phyloP scores from a whole-genome alignment of 2,888 invertebrate species.

The Noctua janthina region DNA sequence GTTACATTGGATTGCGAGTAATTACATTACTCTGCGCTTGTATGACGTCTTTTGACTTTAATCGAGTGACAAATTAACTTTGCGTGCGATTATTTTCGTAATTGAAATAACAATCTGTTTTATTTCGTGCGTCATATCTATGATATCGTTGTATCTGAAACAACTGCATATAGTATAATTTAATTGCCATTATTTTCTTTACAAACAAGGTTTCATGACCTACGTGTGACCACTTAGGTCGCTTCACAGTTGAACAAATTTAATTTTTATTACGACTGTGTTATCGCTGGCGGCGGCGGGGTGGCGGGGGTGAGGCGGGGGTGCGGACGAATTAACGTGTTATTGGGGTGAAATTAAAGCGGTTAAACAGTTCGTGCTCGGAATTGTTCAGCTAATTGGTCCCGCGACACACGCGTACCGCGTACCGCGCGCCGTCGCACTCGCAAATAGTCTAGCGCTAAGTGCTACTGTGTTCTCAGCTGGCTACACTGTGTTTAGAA shows the following conservation, averaged over 20 bases:
- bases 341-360: conserved; percentile 81
- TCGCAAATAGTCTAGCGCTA: conserved; percentile 53
- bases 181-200: conserved; percentile 60
- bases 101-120: conserved; percentile 55
- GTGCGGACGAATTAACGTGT: conserved; percentile 77
- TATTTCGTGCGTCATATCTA: conserved; percentile 33
- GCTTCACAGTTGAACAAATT: conserved; percentile 75
- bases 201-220: conserved; percentile 63
- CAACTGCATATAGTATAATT: conserved; percentile 51
- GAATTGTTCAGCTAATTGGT: conserved; percentile 81
- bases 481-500: conserved; percentile 20
- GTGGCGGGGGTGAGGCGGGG: conserved; percentile 38
- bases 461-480: conserved; percentile 31
- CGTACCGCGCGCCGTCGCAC: conserved; percentile 30
- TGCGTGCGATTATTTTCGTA: conserved; percentile 73
- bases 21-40: conserved; percentile 79
- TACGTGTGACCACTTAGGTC: conserved; percentile 59
- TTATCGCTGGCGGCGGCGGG: conserved; percentile 64
- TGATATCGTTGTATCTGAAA: conserved; percentile 13
- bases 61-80: conserved; percentile 83
- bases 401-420: conserved; percentile 76
- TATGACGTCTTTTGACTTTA: conserved; percentile 80
- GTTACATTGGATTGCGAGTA: conserved; percentile 80
- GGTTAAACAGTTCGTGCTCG: conserved; percentile 80
- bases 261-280: conserved; percentile 76